Evolutionary conservation across 2,888 invertebrate genomes (phyloP).

Genomic region (Tridacna crocea): DNA sequence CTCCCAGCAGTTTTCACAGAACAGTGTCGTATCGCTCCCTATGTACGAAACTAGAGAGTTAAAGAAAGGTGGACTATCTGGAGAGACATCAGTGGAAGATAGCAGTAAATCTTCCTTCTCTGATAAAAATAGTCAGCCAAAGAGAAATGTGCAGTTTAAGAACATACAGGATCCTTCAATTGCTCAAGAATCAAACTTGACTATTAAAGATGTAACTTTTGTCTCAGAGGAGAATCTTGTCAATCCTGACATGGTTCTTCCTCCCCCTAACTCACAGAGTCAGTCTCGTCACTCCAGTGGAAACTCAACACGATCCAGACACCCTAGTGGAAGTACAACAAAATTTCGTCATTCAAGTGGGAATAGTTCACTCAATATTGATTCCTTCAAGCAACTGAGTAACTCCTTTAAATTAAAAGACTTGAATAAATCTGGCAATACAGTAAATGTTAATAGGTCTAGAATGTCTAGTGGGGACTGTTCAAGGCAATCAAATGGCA

Average conservation of each 20-base stretch:
- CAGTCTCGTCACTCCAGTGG: conserved; percentile 2
- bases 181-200: background rate
- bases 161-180: background rate
- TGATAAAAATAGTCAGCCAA: background rate
- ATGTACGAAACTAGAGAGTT: background rate
- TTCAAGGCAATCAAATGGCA: background rate
- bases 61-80: no score
- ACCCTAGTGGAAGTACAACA: conserved; percentile 24
- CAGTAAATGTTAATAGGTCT: background rate
- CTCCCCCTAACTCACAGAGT: background rate
- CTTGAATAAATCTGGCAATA: conserved; percentile 1
- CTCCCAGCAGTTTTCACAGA: background rate
- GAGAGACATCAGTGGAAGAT: no score
- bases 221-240: background rate
- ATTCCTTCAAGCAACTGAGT: conserved; percentile 4
- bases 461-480: background rate
- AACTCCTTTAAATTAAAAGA: conserved; percentile 13
- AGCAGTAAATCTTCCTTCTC: no score
- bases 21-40: background rate
- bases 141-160: conserved; percentile 15
- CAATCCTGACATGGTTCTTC: conserved; percentile 7
- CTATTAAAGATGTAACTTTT: background rate
- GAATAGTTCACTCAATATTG: background rate
- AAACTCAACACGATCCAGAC: conserved; percentile 17
- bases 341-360: conserved; percentile 46